These are phyloP conservation scores for human DNA, from an alignment of 2,113 vertebrate genomes.

Conservation along the genomic window DNA sequence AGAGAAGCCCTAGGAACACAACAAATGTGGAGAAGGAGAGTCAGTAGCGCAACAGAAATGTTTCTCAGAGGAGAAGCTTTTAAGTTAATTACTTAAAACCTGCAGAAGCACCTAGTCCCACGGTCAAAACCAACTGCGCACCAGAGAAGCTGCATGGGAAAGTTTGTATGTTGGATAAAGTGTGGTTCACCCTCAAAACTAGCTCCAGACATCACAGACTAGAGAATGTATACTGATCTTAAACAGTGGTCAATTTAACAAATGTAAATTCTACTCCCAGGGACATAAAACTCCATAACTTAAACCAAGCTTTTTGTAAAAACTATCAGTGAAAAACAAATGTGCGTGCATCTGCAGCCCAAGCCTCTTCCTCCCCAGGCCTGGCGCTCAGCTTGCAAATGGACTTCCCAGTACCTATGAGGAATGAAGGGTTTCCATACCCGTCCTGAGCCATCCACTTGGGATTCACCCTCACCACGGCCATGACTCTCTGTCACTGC, in stretches of 20 bases:
- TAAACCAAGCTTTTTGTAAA: neutral
- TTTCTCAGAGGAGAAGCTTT: neutral
- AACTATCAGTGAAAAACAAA: neutral
- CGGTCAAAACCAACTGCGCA: neutral
- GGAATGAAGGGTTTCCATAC: neutral
- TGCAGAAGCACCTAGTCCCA: neutral
- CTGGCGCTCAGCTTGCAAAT: neutral
- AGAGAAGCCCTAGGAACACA: neutral
- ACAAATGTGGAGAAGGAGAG: neutral
- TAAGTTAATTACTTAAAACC: neutral
- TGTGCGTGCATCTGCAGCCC: neutral
- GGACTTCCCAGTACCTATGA: rapidly evolving
- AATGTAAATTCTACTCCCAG: neutral
- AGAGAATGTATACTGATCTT: neutral
- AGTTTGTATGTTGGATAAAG: neutral
- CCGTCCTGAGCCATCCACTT: neutral
- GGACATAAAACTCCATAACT: neutral
- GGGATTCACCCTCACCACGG: neutral
- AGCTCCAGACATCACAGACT: neutral
- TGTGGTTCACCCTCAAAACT: neutral
- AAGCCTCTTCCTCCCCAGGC: neutral
- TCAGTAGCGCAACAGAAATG: neutral
- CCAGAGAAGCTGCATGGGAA: neutral
- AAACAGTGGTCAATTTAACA: neutral
- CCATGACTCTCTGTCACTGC: neutral